A percentile compares a stretch with the other conserved stretches of the same genome.
Evolutionary conservation across 2,797 vertebrate genomes (phyloP).

Genomic region (Micropoecilia bifurca): DNA sequence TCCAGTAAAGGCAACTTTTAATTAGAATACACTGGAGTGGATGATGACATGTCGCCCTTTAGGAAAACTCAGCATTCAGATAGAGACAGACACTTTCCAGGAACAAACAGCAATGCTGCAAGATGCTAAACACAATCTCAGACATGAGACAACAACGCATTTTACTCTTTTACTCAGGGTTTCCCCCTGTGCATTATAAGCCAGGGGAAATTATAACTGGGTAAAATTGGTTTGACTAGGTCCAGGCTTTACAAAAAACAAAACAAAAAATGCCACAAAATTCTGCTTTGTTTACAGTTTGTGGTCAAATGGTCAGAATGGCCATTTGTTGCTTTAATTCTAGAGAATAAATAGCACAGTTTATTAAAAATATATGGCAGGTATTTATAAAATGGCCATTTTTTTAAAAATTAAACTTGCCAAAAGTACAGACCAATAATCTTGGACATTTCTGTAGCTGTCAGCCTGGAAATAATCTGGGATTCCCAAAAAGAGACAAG

Average conservation of each 20-base stretch:
- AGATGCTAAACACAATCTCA: not conserved
- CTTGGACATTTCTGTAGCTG: not conserved
- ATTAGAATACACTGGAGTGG: slow-evolving; percentile 11
- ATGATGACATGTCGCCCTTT: not conserved
- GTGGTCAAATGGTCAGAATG: not conserved
- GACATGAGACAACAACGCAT: no score
- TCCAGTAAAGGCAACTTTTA: slow-evolving; percentile 40
- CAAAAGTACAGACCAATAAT: not conserved
- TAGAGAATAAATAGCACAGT: not conserved
- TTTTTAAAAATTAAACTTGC: not conserved
- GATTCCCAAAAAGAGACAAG: not conserved
- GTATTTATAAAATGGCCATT: not conserved
- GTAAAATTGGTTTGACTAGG: not conserved
- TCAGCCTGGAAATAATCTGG: not conserved
- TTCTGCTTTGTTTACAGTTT: not conserved
- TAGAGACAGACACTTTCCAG: not conserved
- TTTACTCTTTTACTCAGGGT: no score
- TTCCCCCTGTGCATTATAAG: no score
- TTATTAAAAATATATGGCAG: not conserved
- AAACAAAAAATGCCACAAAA: not conserved
- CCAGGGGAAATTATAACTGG: not conserved
- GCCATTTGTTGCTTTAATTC: not conserved
- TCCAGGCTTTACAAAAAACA: not conserved
- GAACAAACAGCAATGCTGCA: not conserved
- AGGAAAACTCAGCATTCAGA: not conserved